phyloP scores from a whole-genome alignment of 2,113 vertebrate genomes.

The Rhabdornis inornatus region DNA sequence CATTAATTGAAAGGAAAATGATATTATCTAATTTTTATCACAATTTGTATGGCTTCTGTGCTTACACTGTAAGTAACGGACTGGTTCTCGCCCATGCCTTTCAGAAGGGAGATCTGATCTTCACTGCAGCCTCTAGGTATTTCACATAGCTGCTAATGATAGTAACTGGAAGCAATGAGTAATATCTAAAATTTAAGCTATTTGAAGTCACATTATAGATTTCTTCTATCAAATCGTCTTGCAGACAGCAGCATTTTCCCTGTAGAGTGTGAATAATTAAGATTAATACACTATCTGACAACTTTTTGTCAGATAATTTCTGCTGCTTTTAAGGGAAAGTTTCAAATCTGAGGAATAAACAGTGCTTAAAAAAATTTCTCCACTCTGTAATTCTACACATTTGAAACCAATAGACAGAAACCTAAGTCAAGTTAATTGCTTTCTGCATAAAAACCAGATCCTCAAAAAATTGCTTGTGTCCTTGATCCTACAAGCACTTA shows the following conservation, averaged over 20 bases:
- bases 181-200: not conserved
- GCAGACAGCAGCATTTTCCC: not conserved
- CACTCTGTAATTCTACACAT: not conserved
- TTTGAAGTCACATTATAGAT: constrained; percentile 2
- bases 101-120: not conserved
- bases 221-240: not conserved
- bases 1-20: not conserved
- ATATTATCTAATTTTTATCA: not conserved
- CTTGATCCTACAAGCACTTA: not conserved
- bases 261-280: constrained; percentile 11
- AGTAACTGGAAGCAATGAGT: not conserved
- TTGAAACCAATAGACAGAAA: not conserved
- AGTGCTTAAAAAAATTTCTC: not conserved
- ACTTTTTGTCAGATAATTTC: constrained; percentile 4
- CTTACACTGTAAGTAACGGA: not conserved
- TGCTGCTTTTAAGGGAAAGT: not conserved
- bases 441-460: not conserved
- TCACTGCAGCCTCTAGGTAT: not conserved
- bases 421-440: not conserved
- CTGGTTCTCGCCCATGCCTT: not conserved
- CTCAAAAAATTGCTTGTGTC: not conserved
- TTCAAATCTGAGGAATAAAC: not conserved
- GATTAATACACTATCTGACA: not conserved
- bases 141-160: not conserved
- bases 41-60: not conserved